A percentile compares a stretch with the other conserved stretches of the same genome.
phyloP scores from a whole-genome alignment of 2,113 vertebrate species.

The Chionomys nivalis region DNA sequence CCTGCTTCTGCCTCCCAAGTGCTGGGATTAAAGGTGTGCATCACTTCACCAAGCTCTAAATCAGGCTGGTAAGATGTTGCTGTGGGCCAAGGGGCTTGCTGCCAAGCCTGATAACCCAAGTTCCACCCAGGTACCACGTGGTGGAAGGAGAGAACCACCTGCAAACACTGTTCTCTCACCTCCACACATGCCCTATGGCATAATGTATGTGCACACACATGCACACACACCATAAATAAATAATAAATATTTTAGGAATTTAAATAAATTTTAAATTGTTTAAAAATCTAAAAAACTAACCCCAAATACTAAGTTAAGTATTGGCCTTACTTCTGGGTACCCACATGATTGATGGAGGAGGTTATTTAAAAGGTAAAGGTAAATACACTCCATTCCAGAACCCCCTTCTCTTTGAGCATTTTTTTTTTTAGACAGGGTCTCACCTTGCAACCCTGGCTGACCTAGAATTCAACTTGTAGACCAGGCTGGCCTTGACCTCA shows the following conservation, averaged over 20 bases:
- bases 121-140: background rate
- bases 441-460: background rate
- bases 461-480: background rate
- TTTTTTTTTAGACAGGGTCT: background rate
- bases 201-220: background rate
- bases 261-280: background rate
- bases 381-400: background rate
- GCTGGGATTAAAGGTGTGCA: background rate
- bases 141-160: too few species aligned
- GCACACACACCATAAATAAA: background rate
- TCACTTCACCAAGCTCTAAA: background rate
- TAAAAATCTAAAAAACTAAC: background rate
- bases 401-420: background rate
- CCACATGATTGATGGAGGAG: background rate
- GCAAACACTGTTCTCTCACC: background rate
- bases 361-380: background rate
- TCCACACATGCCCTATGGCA: background rate
- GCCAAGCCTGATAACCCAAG: background rate
- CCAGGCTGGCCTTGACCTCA: background rate
- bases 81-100: background rate
- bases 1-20: background rate
- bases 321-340: background rate
- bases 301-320: background rate
- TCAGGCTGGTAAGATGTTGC: background rate
- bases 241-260: background rate